These are phyloP conservation scores for Cyprinus carpio DNA, from an alignment of 2,113 vertebrate species.

Conservation along the genomic window DNA sequence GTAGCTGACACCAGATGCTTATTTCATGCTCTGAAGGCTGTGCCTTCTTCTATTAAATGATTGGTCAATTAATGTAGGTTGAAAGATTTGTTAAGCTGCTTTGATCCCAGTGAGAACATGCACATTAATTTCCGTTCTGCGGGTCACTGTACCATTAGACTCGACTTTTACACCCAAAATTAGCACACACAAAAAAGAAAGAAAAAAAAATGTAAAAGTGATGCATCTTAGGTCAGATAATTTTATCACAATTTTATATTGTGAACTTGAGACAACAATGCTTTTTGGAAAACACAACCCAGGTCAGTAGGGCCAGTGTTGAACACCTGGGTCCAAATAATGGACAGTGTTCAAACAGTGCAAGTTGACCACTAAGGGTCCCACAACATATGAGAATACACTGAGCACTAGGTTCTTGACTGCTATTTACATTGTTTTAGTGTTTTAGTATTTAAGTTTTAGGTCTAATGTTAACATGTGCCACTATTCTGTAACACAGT, in stretches of 20 bases:
- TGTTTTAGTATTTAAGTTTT: too few relatives aligned
- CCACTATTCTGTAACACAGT: too few relatives aligned
- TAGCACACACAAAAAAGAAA: neutral
- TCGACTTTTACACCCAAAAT: neutral
- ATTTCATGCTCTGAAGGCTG: slow-evolving; percentile 38
- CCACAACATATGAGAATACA: too few relatives aligned
- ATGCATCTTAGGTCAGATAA: neutral
- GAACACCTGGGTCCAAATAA: too few relatives aligned
- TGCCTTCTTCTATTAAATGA: slow-evolving; percentile 33
- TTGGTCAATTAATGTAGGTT: slow-evolving; percentile 30
- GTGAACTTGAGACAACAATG: neutral
- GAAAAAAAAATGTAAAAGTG: neutral
- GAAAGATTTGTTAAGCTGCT: slow-evolving; percentile 19
- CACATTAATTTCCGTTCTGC: neutral
- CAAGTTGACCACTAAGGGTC: too few relatives aligned
- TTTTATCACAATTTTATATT: neutral
- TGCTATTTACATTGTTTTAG: too few relatives aligned
- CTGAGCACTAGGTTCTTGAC: too few relatives aligned
- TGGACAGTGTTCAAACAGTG: too few relatives aligned
- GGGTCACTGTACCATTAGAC: neutral
- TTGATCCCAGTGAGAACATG: neutral
- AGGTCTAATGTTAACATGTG: too few relatives aligned
- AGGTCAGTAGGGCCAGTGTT: neutral
- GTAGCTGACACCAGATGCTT: slow-evolving; percentile 26
- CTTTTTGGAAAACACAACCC: too few relatives aligned